Conservation (phyloP, 2,888 invertebrate genomes). For the Fragum sueziense region DNA sequence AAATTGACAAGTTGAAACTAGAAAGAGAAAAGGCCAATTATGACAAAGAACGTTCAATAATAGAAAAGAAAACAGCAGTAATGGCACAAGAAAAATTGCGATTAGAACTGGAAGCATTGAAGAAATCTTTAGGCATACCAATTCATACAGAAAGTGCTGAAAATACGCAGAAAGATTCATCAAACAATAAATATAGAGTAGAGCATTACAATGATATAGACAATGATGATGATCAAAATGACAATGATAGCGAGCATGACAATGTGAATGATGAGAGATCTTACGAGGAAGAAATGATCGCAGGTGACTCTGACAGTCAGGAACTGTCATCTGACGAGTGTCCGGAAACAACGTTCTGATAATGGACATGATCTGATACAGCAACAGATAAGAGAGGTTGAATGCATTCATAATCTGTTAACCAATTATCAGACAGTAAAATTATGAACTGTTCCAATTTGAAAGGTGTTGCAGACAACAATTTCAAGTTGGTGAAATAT, state of each 20-base stretch:
- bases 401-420: too few species aligned
- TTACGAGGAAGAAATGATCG: neutral
- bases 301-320: neutral
- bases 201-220: too few species aligned
- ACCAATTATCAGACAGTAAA: too few species aligned
- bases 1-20: conserved; percentile 11
- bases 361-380: too few species aligned
- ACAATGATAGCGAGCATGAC: neutral
- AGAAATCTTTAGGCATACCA: neutral
- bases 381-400: too few species aligned
- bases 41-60: conserved; percentile 9
- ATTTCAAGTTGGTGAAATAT: too few species aligned
- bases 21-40: conserved; percentile 20
- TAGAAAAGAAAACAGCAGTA: conserved; percentile 25
- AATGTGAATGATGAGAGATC: neutral
- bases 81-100: conserved; percentile 20
- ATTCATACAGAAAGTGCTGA: neutral
- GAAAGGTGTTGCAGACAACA: too few species aligned
- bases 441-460: too few species aligned
- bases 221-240: too few species aligned
- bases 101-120: conserved; percentile 14
- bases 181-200: too few species aligned
- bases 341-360: too few species aligned
- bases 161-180: neutral
- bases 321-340: neutral